Evolutionary conservation across 2,797 vertebrate species (phyloP), one percentile per base, ranked within the genome.

Genomic region (Pipistrellus pygmaeus): DNA sequence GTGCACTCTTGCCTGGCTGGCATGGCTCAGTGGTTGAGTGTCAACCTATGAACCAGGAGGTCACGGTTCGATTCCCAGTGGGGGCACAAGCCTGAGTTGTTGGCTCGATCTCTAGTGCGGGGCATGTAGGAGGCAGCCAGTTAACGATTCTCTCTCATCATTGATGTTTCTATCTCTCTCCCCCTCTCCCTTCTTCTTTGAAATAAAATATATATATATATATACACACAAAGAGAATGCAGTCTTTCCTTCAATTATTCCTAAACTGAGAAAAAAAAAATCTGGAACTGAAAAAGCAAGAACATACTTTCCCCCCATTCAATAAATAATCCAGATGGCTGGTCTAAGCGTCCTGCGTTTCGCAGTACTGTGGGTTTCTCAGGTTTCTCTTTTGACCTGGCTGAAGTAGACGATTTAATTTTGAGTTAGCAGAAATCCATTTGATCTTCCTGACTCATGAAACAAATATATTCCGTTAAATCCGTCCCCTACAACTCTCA

Each of bases 371-470:
- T 25, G 1, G 5, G 81, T 35, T 68, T 90, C 72, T 84, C 32
- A 2, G 69, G 73, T 51, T 78, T 94, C 83, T 93, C 71, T 53
- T 75, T 6, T 53, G 68, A 55, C 55, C 82, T 30, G 72, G 66
- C 41, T 81, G 60, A 92, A 66, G 73, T 0, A 51, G 77, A 55
- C 46, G 4, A 27, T 44, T 83, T 53, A 55, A 89, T 77, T 93
- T 81, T 0, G 11, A 89, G 51, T 83, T 80, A 73, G 85, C 66
- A 77, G 78, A 89, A 83, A 94, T 46, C 27, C 73, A 76, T 41
- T 55, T 80, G 38, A 51, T 83, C 68, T 75, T 85, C 66, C 55
- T 48, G 44, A 69, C 38, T 84, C 53, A 25, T 0, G 2, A 78
- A 64, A 66, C 13, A 82, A n/a, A 77, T 2, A 12, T 21, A 44